phyloP scores from a whole-genome alignment of 2,113 vertebrate species.

The Epinephelus cyanopodus region DNA sequence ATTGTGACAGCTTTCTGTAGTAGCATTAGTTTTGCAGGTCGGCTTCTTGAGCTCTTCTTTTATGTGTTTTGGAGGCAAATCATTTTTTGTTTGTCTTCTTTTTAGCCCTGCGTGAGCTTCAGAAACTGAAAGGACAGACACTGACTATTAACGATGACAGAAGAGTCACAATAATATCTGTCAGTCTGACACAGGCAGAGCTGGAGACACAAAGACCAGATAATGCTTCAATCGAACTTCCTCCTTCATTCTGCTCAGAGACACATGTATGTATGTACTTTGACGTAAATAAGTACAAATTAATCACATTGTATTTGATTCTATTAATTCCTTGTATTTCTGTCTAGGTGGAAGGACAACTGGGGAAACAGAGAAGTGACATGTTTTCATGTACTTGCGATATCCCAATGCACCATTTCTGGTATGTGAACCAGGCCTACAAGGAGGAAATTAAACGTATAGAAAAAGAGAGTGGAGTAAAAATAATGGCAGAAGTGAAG shows the following conservation, averaged over 20 bases:
- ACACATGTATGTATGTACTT: constrained; percentile 12
- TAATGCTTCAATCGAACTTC: not conserved
- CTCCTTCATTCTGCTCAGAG: not conserved
- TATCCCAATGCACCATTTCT: constrained; percentile 40
- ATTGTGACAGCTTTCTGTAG: no score
- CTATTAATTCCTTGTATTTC: not conserved
- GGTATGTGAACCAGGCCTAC: constrained; percentile 64
- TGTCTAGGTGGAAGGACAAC: no score
- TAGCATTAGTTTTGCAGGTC: no score
- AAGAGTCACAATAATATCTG: not conserved
- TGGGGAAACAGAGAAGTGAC: constrained; percentile 6
- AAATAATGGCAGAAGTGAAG: not conserved
- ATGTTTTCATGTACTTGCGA: not conserved
- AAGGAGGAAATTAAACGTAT: constrained; percentile 58
- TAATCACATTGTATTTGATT: not conserved
- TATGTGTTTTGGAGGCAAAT: no score
- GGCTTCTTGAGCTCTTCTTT: no score
- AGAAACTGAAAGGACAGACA: not conserved
- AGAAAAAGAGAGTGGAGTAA: constrained; percentile 38
- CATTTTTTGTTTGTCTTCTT: not conserved
- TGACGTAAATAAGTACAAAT: not conserved
- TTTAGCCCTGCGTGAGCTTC: not conserved
- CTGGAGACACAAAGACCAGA: not conserved
- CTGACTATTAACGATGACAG: not conserved
- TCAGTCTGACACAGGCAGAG: fast-evolving